These are phyloP conservation scores for Netelia melanura DNA, from an alignment of 2,888 invertebrate genomes.

Conservation along the genomic window DNA sequence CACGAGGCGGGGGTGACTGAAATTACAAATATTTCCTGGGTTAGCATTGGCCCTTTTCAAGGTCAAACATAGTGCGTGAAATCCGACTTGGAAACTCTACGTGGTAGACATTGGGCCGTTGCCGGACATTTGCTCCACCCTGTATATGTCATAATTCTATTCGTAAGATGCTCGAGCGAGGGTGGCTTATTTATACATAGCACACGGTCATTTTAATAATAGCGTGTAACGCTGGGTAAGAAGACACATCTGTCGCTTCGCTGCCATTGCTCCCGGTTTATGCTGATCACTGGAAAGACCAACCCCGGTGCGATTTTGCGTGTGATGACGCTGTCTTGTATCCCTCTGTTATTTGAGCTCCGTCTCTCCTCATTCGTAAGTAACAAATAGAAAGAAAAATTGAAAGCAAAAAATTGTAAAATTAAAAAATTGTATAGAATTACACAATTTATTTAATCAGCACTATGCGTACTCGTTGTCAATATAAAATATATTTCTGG, in stretches of 20 bases:
- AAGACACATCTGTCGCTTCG: conserved; percentile 46
- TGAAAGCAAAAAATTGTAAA: not conserved
- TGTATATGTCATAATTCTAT: not conserved
- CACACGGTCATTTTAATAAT: conserved; percentile 65
- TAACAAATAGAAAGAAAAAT: not conserved
- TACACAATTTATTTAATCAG: not conserved
- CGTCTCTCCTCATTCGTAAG: not conserved
- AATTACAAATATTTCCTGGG: too few relatives aligned
- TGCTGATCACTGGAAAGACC: not conserved
- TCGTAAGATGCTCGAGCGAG: conserved; percentile 30
- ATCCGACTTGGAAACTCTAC: too few relatives aligned
- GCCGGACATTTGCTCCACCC: too few relatives aligned
- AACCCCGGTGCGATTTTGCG: conserved; percentile 1
- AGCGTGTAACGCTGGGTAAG: conserved; percentile 49
- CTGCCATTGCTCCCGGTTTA: conserved; percentile 34
- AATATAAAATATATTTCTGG: too few relatives aligned
- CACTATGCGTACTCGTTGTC: too few relatives aligned
- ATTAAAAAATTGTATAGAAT: not conserved
- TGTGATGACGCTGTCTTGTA: conserved; percentile 11
- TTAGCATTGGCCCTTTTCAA: too few relatives aligned
- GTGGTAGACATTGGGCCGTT: too few relatives aligned
- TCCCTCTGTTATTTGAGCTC: not conserved
- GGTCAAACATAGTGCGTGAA: too few relatives aligned
- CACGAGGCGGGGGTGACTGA: too few relatives aligned
- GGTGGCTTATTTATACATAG: conserved; percentile 63